Evolutionary conservation across 2,888 invertebrate species (phyloP).

Genomic region (Drosophila basisetae): DNA sequence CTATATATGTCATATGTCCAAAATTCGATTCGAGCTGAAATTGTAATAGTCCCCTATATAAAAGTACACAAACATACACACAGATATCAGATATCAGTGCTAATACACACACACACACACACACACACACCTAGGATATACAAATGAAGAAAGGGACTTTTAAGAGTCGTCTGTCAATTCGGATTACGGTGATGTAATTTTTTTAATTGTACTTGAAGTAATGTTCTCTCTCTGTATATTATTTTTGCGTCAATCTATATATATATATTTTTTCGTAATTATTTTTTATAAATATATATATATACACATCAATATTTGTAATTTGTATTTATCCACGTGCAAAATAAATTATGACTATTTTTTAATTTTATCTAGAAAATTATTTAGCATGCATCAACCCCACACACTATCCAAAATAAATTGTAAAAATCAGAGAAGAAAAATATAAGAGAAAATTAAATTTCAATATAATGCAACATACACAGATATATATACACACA

Average conservation of each 20-base stretch:
- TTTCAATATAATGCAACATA: conserved; percentile 15
- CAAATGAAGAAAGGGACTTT: conserved; percentile 39
- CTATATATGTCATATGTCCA: conserved; percentile 38
- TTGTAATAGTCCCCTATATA: conserved; percentile 60
- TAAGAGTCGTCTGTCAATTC: conserved; percentile 56
- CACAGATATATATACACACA: conserved; percentile 13
- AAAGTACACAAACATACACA: conserved; percentile 42
- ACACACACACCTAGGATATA: conserved; percentile 53
- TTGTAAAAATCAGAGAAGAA: conserved; percentile 50
- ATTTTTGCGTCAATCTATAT: conserved; percentile 63
- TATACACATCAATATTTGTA: conserved; percentile 64
- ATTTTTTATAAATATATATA: conserved; percentile 54
- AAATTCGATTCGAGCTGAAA: conserved; percentile 41
- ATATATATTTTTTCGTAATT: conserved; percentile 58
- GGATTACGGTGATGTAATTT: conserved; percentile 70
- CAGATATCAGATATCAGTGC: conserved; percentile 76
- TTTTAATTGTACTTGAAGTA: conserved; percentile 50
- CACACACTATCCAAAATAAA: conserved; percentile 22
- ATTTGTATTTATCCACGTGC: conserved; percentile 81
- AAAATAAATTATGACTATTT: conserved; percentile 81
- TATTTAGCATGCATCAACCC: conserved; percentile 48
- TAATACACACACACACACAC: conserved; percentile 55
- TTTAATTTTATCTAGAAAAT: conserved; percentile 61
- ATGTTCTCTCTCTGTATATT: conserved; percentile 69
- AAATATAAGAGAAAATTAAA: conserved; percentile 6